phyloP scores from a whole-genome alignment of 2,888 invertebrate genomes.

The Andrena flavipes region DNA sequence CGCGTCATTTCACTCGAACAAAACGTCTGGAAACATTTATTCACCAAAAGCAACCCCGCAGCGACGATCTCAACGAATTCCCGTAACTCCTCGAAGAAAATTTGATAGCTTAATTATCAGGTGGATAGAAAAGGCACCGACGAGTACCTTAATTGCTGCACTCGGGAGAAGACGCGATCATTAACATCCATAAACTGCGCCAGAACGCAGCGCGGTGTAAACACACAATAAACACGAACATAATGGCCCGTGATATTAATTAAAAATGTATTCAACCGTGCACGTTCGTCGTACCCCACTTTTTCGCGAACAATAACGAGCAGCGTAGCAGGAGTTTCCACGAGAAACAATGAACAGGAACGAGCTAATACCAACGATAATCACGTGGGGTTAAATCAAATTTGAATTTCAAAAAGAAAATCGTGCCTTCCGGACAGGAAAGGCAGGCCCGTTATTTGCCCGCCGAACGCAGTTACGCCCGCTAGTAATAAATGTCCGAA shows the following conservation, averaged over 20 bases:
- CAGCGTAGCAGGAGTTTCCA: neutral
- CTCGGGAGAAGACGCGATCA: no score
- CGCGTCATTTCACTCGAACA: no score
- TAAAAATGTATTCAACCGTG: neutral
- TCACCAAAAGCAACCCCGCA: no score
- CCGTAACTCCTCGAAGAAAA: no score
- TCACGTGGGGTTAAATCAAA: neutral
- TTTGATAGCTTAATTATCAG: no score
- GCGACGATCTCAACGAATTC: no score
- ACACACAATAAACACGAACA: neutral
- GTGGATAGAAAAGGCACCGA: no score
- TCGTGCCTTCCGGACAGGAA: neutral
- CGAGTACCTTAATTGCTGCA: no score
- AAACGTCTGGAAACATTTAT: no score
- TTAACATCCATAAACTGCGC: no score
- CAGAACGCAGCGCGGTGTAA: no score
- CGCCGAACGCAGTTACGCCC: conserved; percentile 20
- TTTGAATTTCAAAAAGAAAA: neutral
- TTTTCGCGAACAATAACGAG: neutral
- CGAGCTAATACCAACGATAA: neutral
- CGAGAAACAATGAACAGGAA: neutral
- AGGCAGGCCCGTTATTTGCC: conserved; percentile 18
- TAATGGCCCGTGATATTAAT: neutral
- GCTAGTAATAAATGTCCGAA: conserved; percentile 39
- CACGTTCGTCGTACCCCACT: neutral